phyloP scores from a whole-genome alignment of 1,140 invertebrate genomes.

The Metaphire vulgaris region DNA sequence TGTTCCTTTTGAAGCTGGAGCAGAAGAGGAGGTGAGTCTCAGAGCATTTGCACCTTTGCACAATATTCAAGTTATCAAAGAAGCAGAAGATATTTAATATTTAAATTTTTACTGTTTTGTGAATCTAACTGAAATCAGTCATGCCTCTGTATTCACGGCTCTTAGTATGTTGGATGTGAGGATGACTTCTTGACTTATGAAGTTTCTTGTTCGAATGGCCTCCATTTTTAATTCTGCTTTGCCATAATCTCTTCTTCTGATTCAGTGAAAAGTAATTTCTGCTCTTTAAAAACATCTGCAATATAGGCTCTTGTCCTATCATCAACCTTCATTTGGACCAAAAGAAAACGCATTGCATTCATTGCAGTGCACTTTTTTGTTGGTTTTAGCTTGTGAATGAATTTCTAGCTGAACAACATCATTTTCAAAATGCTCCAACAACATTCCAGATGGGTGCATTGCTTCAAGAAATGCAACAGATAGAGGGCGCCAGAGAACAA shows the following conservation, averaged over 20 bases:
- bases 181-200: neutral
- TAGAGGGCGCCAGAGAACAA: neutral
- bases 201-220: too few relatives aligned
- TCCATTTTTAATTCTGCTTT: too few relatives aligned
- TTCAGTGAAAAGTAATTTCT: too few relatives aligned
- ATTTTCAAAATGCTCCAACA: neutral
- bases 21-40: neutral
- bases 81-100: too few relatives aligned
- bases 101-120: too few relatives aligned
- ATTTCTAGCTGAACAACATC: neutral
- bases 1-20: neutral
- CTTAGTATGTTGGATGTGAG: neutral
- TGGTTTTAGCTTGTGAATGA: neutral
- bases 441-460: neutral
- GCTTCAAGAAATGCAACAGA: neutral
- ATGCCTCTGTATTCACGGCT: neutral
- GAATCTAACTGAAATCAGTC: neutral
- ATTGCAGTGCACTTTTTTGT: too few relatives aligned
- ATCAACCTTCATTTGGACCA: too few relatives aligned
- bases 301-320: too few relatives aligned
- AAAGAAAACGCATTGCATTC: too few relatives aligned
- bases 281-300: too few relatives aligned
- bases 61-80: too few relatives aligned
- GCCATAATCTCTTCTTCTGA: too few relatives aligned
- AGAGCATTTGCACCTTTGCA: neutral